Conservation (phyloP, 2,888 invertebrate genomes). For the Dermolepida albohirtum region DNA sequence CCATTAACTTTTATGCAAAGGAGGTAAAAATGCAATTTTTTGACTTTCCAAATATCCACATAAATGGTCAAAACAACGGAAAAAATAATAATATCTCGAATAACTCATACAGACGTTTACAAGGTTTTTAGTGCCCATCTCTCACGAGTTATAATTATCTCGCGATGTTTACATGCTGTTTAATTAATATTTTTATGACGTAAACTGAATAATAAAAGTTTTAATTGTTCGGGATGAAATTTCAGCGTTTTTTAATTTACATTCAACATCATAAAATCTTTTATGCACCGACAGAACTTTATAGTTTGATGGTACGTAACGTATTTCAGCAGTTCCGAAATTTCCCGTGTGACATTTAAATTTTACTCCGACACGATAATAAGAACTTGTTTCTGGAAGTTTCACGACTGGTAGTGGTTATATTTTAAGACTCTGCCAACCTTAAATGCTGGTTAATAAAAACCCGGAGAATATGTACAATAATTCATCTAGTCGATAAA, state of each 20-base stretch:
- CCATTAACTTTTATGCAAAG: too few relatives aligned
- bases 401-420: slow-evolving; percentile 5
- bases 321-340: slow-evolving; percentile 31
- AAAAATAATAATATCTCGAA: slow-evolving; percentile 8
- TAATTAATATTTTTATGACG: slow-evolving; percentile 34
- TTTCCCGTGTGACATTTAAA: slow-evolving; percentile 38
- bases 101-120: slow-evolving; percentile 5
- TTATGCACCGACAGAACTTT: slow-evolving; percentile 29
- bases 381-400: slow-evolving; percentile 34
- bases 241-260: slow-evolving; percentile 34
- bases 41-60: too few relatives aligned
- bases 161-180: slow-evolving; percentile 36
- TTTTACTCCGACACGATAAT: slow-evolving; percentile 36
- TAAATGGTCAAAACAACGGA: not conserved
- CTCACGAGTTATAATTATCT: slow-evolving; percentile 31
- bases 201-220: slow-evolving; percentile 31
- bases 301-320: slow-evolving; percentile 14
- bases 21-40: too few relatives aligned
- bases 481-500: slow-evolving; percentile 17
- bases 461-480: slow-evolving; percentile 21
- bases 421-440: slow-evolving; percentile 14
- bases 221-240: slow-evolving; percentile 27
- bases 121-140: slow-evolving; percentile 23
- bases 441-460: slow-evolving; percentile 27
- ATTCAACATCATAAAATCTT: slow-evolving; percentile 33